Conservation (phyloP, 2,888 invertebrate species). For the Pyrrhosoma nymphula region DNA sequence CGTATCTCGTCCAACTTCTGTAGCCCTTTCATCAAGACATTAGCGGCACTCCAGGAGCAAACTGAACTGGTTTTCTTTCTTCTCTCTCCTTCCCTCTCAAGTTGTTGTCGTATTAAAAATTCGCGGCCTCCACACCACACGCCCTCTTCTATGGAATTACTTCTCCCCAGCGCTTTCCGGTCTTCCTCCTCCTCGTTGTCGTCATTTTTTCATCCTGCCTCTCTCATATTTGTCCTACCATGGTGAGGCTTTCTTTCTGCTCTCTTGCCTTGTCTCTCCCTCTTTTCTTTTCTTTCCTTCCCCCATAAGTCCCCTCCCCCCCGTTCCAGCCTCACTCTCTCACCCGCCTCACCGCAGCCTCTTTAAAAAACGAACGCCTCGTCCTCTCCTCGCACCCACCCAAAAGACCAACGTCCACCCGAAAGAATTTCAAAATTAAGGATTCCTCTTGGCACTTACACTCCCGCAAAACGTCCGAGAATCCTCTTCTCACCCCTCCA, state of each 20-base stretch:
- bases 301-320: neutral
- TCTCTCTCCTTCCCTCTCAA: neutral
- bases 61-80: neutral
- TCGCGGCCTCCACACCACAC: neutral
- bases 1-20: neutral
- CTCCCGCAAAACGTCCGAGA: neutral
- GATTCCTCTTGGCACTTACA: conserved; percentile 14
- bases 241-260: too few species aligned
- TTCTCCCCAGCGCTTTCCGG: neutral
- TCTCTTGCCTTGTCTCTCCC: neutral
- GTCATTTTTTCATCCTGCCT: too few species aligned
- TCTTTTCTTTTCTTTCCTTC: neutral
- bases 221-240: too few species aligned
- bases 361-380: neutral
- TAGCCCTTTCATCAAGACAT: neutral
- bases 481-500: neutral
- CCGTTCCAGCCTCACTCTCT: neutral
- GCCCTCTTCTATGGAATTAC: neutral
- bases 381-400: neutral
- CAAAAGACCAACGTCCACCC: conserved; percentile 1
- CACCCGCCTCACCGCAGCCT: neutral
- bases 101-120: neutral
- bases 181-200: too few species aligned
- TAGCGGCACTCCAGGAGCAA: neutral
- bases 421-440: conserved; percentile 25